phyloP scores from a whole-genome alignment of 1,140 invertebrate species.

The Hestina assimilis region DNA sequence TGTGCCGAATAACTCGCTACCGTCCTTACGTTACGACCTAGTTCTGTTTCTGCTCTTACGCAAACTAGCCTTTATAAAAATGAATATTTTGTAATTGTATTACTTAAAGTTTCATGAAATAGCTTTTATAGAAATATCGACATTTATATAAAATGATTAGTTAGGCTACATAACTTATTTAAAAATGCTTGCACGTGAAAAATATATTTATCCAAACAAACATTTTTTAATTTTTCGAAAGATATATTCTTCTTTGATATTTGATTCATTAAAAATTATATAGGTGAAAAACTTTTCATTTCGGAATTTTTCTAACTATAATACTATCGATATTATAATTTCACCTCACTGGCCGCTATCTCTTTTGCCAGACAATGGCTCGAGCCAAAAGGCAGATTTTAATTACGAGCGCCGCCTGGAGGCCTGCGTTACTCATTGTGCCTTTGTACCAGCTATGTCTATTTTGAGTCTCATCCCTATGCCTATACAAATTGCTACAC shows the following conservation, averaged over 20 bases:
- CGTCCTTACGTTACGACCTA: constrained; percentile 23
- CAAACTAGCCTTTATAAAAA: not conserved
- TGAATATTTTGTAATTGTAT: not conserved
- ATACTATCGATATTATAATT: constrained; percentile 25
- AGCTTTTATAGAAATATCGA: too few species aligned
- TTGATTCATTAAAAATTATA: too few species aligned
- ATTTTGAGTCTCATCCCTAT: constrained; percentile 20
- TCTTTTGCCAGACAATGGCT: constrained; percentile 38
- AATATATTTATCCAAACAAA: too few species aligned
- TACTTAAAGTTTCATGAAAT: too few species aligned
- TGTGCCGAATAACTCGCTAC: constrained; percentile 18
- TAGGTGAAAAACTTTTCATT: too few species aligned
- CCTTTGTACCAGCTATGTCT: constrained; percentile 39
- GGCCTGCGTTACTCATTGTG: constrained; percentile 43
- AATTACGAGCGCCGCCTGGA: constrained; percentile 59
- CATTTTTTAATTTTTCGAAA: too few species aligned
- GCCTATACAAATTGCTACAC: constrained; percentile 18
- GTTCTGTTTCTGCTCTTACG: constrained; percentile 22
- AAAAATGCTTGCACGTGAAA: too few species aligned
- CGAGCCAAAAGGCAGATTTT: constrained; percentile 65
- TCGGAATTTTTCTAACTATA: not conserved
- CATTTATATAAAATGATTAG: too few species aligned
- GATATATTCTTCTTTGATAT: too few species aligned
- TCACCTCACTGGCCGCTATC: constrained; percentile 20
- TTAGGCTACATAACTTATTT: too few species aligned